Base-by-base conservation (phyloP, 2,797 vertebrate species). In the Stomatorhinus walkeri region DNA sequence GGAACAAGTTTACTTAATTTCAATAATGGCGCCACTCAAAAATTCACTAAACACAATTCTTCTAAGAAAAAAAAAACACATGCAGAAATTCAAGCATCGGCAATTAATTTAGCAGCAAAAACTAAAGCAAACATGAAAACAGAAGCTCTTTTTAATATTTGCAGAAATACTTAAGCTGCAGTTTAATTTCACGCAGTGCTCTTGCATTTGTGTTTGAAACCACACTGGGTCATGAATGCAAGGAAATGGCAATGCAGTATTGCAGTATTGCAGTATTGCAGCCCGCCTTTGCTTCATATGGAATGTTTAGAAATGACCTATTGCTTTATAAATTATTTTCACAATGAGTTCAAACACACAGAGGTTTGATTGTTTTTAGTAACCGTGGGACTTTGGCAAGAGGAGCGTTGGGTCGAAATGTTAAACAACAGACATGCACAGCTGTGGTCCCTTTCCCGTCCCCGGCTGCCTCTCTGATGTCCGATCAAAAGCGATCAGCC, bases 1-100 rank as follows among this genome's bases (percentile, higher is more conserved):
- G 51, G 54, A 84, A 52, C 43, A 54, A 84, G 40, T 59, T 85
- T 83, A 12, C 43, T 48, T 36, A 61, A 19, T 56, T 88, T 88
- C 79, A 28, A n/a, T 85, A 88, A 88, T 88, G 40, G 52, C 36
- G 28, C n/a, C 79, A 84, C 40, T 88, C 76, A 88, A 84, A 64
- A 48, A 88, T 85, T 88, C 54, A 24, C 56, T 88, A 84, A 56
- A 83, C 24, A 40, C 64, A 14, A 88, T 43, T 72, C 40, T 40
- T 54, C 76, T 46, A 24, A 16, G 24, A 10, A 52, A 88, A 76
- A 49, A 88, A 7, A 49, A 72, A 36, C 16, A 32, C 2, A 12
- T 54, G 49, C 49, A 85, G 84, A 85, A 54, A 28, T 52, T 52
- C 84, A 85, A 85, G 84, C 10, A 28, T 14, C 49, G 48, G n/a